Base-by-base conservation (phyloP, 23 tunicate genomes). In the Ascidia mentula region DNA sequence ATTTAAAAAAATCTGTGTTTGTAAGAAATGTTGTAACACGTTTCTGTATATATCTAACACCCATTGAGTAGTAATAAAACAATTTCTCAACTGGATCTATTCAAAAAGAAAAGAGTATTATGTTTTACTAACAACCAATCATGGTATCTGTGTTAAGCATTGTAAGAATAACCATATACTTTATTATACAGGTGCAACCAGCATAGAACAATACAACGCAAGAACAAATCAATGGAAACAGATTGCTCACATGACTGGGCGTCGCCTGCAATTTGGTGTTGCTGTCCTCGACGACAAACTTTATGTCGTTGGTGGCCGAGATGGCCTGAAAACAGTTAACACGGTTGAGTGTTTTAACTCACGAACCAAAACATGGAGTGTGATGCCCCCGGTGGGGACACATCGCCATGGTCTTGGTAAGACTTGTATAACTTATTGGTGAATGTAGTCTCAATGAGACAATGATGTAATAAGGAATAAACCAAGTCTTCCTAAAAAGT, bases 281-380 rank as follows among this genome's bases (percentile, higher is more conserved):
- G 98, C 98, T 9, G 91, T 95, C 28, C 79, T 95, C 46, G 91
- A 89, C 15, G 82, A 86, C 78, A 85, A 79, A 69, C 42, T 95
- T 24, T 89, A 45, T 73, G 76, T 95, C 6, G 98, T 95, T 13
- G 98, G 98, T 0, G 98, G 98, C 3, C 38, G 98, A 9, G 98
- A 95, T 61, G 98, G 98, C 5, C 40, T 89, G 74, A 95, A 95
- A 39, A 95, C 98, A 0, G 75, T 95, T 39, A 95, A 95, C 82
- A 89, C 98, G 31, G 98, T 95, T 35, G 98, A 95, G 45, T 95
- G 98, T 76, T 95, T 89, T 70, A 84, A 95, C 59, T 35, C 90
- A 17, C 74, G 69, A 70, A 95, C 95, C 2, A 89, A 85, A 38
- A 61, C 79, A 0, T 95, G 98, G 98, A 89, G 82, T 69, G 74